Percentiles rank a stretch among this genome's conserved stretches.
These are phyloP conservation scores for Phrynosoma platyrhinos DNA, from an alignment of 2,113 vertebrate genomes.

Conservation along the genomic window DNA sequence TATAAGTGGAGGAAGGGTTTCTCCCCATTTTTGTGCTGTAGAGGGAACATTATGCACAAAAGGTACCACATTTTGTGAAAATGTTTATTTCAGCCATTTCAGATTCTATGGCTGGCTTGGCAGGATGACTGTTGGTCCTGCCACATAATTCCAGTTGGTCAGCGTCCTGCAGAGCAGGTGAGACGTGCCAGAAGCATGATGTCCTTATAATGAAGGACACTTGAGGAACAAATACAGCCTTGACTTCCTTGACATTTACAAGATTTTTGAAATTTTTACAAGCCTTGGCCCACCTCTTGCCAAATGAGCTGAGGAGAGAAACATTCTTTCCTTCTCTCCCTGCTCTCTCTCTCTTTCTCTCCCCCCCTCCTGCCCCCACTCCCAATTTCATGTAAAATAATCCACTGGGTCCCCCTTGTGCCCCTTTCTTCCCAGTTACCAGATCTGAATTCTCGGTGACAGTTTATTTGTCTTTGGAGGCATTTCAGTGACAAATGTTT, in stretches of 20 bases:
- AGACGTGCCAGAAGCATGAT: not conserved
- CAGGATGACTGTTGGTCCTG: not conserved
- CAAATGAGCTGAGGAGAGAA: slow-evolving; percentile 43
- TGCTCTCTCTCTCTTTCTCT: no score
- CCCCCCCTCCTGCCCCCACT: slow-evolving; percentile 16
- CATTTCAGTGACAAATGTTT: slow-evolving; percentile 87
- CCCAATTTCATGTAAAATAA: slow-evolving; percentile 67
- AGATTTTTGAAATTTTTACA: slow-evolving; percentile 32
- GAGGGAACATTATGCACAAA: slow-evolving; percentile 33
- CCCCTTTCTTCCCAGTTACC: slow-evolving; percentile 67
- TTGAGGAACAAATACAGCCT: not conserved
- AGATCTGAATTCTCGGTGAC: slow-evolving; percentile 80
- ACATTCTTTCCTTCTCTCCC: not conserved
- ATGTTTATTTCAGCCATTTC: not conserved
- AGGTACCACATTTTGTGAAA: not conserved
- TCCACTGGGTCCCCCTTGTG: slow-evolving; percentile 57
- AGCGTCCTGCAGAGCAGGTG: slow-evolving; percentile 10
- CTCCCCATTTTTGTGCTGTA: slow-evolving; percentile 16
- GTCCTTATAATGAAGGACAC: not conserved
- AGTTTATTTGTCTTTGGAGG: slow-evolving; percentile 85
- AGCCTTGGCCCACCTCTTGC: slow-evolving; percentile 40
- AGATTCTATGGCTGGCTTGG: not conserved
- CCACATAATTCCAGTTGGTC: not conserved
- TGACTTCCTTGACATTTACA: slow-evolving; percentile 28
- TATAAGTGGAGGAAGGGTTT: slow-evolving; percentile 25